Evolutionary conservation across 2,113 vertebrate genomes (phyloP), one percentile per base, ranked within the genome.

Genomic region (Benitochromis conjunctus): DNA sequence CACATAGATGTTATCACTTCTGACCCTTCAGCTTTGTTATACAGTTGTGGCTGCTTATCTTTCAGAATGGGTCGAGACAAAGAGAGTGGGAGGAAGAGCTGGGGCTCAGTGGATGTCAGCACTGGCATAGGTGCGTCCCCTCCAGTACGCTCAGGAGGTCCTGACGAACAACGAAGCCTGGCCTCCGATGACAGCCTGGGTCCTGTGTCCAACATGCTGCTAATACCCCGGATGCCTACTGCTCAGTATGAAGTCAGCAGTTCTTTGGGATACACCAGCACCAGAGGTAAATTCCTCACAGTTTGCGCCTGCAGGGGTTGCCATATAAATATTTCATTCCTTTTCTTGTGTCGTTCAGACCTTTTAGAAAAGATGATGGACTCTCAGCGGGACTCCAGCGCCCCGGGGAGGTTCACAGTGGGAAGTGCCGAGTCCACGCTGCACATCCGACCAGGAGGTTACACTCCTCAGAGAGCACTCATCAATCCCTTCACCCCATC

Each of bases 171-270:
- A 84, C 95, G 97, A 24, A 99, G 99, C 94, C 96, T 99, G 91
- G 97, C 98, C 5, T 99, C 99, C 0, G 97, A 99, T 1, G 98
- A 99, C 87, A 98, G 99, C 90, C 92, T 99, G 92, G 98, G 97
- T 46, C 97, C 96, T 38, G 97, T 98, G 24, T 97, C 98, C 93
- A 98, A 97, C 93, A 97, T 99, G 94, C 94, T 99, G 53, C 96
- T 98, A 80, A 99, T 99, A 83, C 98, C 99, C 0, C 96, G 98
- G 3, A 92, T 97, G 9, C 97, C 97, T 58, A 92, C 96, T 6
- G 96, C 96, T 87, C 98, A 98, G 88, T 99, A 98, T 41, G 99
- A 99, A 96, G 98, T 99, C 97, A 99, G 99, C 97, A 99, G 98
- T 93, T 99, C 98, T 9, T 92, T 99, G 91, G 98, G 99, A 66